These are phyloP conservation scores for Callipepla squamata DNA, from an alignment of 2,113 vertebrate species.

Conservation along the genomic window DNA sequence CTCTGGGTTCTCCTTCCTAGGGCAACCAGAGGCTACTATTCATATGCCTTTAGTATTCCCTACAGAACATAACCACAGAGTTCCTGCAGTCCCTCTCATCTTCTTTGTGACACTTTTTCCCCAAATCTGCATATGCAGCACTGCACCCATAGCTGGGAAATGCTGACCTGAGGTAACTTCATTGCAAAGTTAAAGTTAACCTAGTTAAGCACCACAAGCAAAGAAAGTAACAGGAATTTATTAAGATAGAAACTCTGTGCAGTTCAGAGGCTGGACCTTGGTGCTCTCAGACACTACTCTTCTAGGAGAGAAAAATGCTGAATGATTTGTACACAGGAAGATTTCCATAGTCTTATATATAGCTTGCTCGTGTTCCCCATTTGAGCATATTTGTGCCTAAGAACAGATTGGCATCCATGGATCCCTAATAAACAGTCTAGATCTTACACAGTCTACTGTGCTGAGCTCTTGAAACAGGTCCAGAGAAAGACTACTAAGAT, in stretches of 20 bases:
- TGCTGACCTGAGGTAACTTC: background rate
- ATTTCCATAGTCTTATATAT: background rate
- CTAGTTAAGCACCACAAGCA: background rate
- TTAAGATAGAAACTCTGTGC: background rate
- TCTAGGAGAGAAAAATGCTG: background rate
- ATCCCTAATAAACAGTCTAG: background rate
- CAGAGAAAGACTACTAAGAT: too few species aligned
- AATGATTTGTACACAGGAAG: background rate
- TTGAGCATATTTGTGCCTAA: background rate
- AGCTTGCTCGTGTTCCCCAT: background rate
- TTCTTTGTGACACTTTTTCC: background rate
- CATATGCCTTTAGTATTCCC: background rate
- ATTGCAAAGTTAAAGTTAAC: background rate
- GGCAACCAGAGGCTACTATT: background rate
- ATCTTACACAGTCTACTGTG: background rate
- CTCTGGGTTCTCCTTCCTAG: background rate
- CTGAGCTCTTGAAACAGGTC: too few species aligned
- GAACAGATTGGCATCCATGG: background rate
- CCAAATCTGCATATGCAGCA: background rate
- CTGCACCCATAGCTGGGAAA: too few species aligned
- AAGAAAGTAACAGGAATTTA: background rate
- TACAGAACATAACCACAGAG: background rate
- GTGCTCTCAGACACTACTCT: background rate
- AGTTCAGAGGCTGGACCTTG: background rate
- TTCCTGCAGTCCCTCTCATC: background rate